These are phyloP conservation scores for Sebastes jordani DNA, from an alignment of 2,797 vertebrate species.

Conservation along the genomic window DNA sequence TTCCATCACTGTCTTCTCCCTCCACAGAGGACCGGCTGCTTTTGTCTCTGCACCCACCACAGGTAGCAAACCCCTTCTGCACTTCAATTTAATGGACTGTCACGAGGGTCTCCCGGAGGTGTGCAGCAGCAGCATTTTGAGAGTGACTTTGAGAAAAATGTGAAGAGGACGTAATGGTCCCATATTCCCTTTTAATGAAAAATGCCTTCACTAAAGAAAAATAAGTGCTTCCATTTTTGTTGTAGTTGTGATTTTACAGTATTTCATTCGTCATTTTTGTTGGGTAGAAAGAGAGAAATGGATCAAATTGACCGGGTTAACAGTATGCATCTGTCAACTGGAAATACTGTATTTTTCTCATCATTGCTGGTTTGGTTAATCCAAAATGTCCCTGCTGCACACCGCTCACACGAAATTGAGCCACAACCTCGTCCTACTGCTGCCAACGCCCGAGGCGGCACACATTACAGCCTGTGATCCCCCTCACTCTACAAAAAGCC, in stretches of 20 bases:
- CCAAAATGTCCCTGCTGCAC: conserved; percentile 14
- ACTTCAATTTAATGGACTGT: conserved; percentile 61
- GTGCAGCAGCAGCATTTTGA: conserved; percentile 28
- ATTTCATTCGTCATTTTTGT: background rate
- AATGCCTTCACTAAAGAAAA: background rate
- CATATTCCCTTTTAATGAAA: conserved; percentile 8
- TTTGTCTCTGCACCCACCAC: conserved; percentile 35
- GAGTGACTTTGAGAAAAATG: conserved; percentile 48
- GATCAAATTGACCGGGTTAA: background rate
- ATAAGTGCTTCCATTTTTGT: background rate
- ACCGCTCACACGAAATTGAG: conserved; percentile 36
- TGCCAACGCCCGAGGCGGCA: conserved; percentile 48
- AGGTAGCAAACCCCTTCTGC: conserved; percentile 32
- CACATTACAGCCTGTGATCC: conserved; percentile 47
- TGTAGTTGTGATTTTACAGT: background rate
- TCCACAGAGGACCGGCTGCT: conserved; percentile 44
- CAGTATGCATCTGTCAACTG: background rate
- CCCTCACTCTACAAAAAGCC: conserved; percentile 38
- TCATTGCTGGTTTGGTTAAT: conserved; percentile 18
- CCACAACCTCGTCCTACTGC: conserved; percentile 5
- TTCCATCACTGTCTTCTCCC: conserved; percentile 57
- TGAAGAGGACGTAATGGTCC: conserved; percentile 4
- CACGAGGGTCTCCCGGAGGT: conserved; percentile 43
- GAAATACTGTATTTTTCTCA: background rate
- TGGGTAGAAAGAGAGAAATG: background rate